Conservation (phyloP, 2,888 invertebrate genomes). For the Cordilura impudica region DNA sequence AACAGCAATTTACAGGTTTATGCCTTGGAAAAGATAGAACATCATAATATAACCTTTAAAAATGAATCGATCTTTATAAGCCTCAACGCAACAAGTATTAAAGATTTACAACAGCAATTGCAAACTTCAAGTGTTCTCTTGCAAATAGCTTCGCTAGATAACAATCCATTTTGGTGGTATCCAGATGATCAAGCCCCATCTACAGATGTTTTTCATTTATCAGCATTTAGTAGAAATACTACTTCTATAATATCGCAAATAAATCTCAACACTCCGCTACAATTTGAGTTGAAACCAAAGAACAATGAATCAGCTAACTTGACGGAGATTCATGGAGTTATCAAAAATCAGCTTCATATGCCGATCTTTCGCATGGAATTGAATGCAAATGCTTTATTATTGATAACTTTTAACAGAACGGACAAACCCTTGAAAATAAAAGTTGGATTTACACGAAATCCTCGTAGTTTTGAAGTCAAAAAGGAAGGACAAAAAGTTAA, state of each 20-base stretch:
- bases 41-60: not conserved
- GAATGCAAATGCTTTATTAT: conserved; percentile 61
- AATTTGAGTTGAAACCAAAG: conserved; percentile 49
- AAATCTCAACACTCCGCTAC: conserved; percentile 28
- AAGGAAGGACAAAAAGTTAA: not conserved
- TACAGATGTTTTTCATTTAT: conserved; percentile 61
- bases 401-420: conserved; percentile 56
- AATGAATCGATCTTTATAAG: conserved; percentile 1
- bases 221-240: conserved; percentile 48
- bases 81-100: conserved; percentile 1
- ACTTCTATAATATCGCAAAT: not conserved
- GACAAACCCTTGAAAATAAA: conserved; percentile 57
- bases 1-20: conserved; percentile 38
- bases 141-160: conserved; percentile 33
- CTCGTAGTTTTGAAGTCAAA: conserved; percentile 62
- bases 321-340: conserved; percentile 27
- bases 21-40: conserved; percentile 25
- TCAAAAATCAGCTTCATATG: conserved; percentile 63
- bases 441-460: conserved; percentile 48
- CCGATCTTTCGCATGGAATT: conserved; percentile 61
- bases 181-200: conserved; percentile 63
- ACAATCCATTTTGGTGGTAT: conserved; percentile 70
- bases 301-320: not conserved
- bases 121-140: conserved; percentile 18
- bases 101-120: conserved; percentile 35